Evolutionary conservation across 2,113 vertebrate genomes (phyloP), one percentile per base, ranked within the genome.

Genomic region (Mirza zaza): DNA sequence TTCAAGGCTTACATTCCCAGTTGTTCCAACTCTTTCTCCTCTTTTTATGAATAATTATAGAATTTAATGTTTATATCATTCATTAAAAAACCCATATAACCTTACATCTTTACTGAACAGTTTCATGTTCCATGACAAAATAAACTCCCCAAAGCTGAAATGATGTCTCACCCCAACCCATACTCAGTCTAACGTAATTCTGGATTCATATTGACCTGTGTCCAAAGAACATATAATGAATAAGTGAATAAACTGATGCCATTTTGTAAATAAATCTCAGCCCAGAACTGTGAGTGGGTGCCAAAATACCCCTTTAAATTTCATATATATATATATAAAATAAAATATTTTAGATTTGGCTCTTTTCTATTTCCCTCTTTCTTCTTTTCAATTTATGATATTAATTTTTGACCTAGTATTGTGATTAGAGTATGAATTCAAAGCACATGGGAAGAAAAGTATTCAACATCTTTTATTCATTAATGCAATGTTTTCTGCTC

Each of bases 391-490:
- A 87, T 84, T 23, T 10, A 32, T 86, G 57, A 82, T 91, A 77
- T 67, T 94, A 95, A 96, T 45, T 96, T 97, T 97, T 92, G 96
- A 91, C 12, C 39, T 65, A 48, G 52, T 93, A 77, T 90, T 82
- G 20, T 7, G 70, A 45, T 50, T 95, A 42, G 59, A 87, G 5
- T 92, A 89, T 92, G 73, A 89, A 95, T 96, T 85, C 86, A 89
- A 94, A 93, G 79, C 79, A 88, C 82, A 80, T 67, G 67, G 92
- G 71, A 94, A 91, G 21, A 98, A 95, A 94, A 81, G 21, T 90
- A 70, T 80, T 92, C 45, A 80, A 36, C 81, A 89, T 94, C 83
- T 97, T 97, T 94, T 95, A 95, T 92, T 96, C 67, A 91, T 95
- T 96, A 96, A 83, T 93, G 34, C 80, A 96, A 45, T 85, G 21